Base-by-base conservation (phyloP, 2,797 vertebrate species). In the Halcyon chelicuti region DNA sequence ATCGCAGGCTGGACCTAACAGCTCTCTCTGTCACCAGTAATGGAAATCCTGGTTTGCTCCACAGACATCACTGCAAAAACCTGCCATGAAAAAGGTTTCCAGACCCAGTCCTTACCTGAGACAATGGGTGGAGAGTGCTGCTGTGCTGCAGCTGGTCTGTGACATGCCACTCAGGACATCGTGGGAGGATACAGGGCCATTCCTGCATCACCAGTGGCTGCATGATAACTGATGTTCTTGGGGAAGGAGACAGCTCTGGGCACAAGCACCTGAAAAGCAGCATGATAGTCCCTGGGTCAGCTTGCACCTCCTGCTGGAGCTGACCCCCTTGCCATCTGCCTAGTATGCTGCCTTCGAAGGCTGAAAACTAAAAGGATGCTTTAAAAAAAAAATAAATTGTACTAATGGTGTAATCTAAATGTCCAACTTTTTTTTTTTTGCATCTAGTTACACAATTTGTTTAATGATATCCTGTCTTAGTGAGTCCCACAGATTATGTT, bases 181-280 rank as follows among this genome's bases (percentile, higher is more conserved):
- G 95, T 25, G 98, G 97, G 84, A 98, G 90, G 51, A 97, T 97
- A 21, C 95, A 94, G 91, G 98, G 97, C 89, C 98, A 98, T 98
- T 97, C 98, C 97, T 98, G 98, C 98, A 98, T 98, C 97, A 98
- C 98, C 98, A 98, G 94, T 47, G 97, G 96, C 96, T 98, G 97
- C 98, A 98, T 98, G 75, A 97, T 97, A 96, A 91, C 96, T 4
- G 58, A 73, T 61, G 93, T 9, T 96, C 97, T 98, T 97, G 94
- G 90, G 86, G 81, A 80, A 46, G 76, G 96, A 73, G 80, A 66
- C 57, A 31, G 35, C 25, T 39, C 66, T 42, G 86, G 73, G 78
- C 90, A 78, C 57, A 3, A 92, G 81, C 83, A 96, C 97, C 98
- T 98, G 91, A 28, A 97, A 98, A 44, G 86, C 77, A 95, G 52